phyloP scores from a whole-genome alignment of 2,113 vertebrate genomes.

The Corythoichthys haematopterus region DNA sequence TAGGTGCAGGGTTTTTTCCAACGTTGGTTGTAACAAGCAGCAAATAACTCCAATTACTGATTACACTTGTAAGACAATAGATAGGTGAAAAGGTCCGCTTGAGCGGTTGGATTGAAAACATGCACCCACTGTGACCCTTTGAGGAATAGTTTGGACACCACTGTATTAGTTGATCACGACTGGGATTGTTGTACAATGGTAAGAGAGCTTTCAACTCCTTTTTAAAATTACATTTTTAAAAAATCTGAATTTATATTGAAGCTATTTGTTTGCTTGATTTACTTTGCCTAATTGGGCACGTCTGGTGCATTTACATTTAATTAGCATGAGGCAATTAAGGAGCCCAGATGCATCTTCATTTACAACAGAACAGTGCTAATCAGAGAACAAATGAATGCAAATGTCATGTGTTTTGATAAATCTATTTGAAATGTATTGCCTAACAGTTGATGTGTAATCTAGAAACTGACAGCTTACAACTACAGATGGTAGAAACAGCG shows the following conservation, averaged over 20 bases:
- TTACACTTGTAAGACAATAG: no score
- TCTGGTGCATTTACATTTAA: not conserved
- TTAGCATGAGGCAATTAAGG: conserved; percentile 17
- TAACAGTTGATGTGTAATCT: conserved; percentile 1
- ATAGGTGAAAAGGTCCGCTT: no score
- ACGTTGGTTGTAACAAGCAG: no score
- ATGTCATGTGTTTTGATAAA: conserved; percentile 25
- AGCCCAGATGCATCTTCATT: conserved; percentile 29
- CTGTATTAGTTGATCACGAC: no score
- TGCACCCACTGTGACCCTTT: no score
- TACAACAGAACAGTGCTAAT: conserved; percentile 23
- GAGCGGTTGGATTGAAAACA: no score
- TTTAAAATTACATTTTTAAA: not conserved
- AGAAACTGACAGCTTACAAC: conserved; percentile 16
- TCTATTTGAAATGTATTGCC: conserved; percentile 9
- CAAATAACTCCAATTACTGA: no score
- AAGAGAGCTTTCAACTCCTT: not conserved
- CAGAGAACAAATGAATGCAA: conserved; percentile 32
- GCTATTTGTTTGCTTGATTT: conserved; percentile 1
- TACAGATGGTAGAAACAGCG: conserved; percentile 9
- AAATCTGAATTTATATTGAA: not conserved
- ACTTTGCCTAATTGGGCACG: conserved; percentile 14
- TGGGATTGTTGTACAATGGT: not conserved
- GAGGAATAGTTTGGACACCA: no score
- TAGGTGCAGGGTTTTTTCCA: no score